phyloP scores from a whole-genome alignment of 2,797 vertebrate species.

The Cyprinodon diabolis region DNA sequence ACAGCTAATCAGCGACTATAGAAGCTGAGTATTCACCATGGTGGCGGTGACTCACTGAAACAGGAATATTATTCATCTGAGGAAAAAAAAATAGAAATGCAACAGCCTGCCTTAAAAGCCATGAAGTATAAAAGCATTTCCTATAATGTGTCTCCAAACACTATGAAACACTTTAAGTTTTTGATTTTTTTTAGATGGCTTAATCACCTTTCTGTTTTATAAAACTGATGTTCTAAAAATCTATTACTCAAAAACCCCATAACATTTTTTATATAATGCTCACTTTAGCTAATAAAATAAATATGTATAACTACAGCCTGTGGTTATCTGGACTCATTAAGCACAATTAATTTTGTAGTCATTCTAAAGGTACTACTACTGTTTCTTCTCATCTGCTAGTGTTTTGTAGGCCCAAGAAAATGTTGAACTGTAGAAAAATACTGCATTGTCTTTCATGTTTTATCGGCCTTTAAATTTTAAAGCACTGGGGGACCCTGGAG shows the following conservation, averaged over 20 bases:
- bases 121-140: not conserved
- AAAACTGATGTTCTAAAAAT: not conserved
- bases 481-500: constrained; percentile 28
- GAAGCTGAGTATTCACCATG: not conserved
- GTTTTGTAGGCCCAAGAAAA: constrained; percentile 7
- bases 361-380: not conserved
- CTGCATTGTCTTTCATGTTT: constrained; percentile 30
- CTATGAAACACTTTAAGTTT: not conserved
- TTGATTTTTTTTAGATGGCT: not conserved
- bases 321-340: not conserved
- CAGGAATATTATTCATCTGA: not conserved
- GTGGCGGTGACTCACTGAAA: not conserved
- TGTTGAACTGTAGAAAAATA: constrained; percentile 3
- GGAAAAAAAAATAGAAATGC: not conserved
- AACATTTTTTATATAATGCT: not conserved
- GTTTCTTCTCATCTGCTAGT: not conserved
- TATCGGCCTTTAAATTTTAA: constrained; percentile 41
- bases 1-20: not conserved
- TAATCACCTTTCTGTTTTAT: not conserved
- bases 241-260: not conserved
- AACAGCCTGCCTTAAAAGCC: not conserved
- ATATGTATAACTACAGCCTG: not conserved
- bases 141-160: not conserved
- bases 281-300: not conserved
- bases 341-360: not conserved